phyloP scores from a whole-genome alignment of 2,113 vertebrate species.

The Nettapus auritus region DNA sequence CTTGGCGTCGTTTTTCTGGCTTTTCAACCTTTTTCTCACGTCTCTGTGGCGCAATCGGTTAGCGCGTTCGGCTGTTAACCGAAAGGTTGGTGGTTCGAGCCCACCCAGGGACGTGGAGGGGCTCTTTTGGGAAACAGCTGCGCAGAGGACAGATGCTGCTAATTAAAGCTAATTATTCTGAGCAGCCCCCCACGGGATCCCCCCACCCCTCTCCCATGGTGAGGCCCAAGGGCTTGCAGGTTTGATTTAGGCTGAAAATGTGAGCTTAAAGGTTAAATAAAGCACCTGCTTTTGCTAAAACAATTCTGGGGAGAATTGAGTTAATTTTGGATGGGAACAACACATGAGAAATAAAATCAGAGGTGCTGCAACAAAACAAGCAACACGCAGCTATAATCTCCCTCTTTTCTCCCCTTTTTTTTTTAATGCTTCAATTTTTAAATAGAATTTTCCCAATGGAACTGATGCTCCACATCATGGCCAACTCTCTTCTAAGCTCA shows the following conservation, averaged over 20 bases:
- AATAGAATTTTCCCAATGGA: fast-evolving
- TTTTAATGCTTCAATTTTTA: fast-evolving
- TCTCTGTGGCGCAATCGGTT: conserved; percentile 83
- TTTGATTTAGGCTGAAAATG: background rate
- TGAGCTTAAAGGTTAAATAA: background rate
- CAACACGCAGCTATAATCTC: fast-evolving
- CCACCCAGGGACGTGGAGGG: conserved; percentile 77
- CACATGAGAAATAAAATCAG: fast-evolving
- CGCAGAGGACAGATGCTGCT: too few species aligned
- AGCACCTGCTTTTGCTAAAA: background rate
- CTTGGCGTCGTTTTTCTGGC: fast-evolving
- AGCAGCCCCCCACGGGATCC: background rate
- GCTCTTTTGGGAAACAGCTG: background rate
- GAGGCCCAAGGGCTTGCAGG: too few species aligned
- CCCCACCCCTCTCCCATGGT: too few species aligned
- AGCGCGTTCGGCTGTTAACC: conserved; percentile 85
- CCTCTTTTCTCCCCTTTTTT: fast-evolving
- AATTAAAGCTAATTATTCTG: background rate
- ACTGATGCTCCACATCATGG: fast-evolving
- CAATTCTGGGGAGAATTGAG: background rate
- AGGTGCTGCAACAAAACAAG: fast-evolving
- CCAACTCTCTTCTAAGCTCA: background rate
- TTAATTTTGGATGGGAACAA: background rate
- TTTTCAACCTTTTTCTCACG: background rate
- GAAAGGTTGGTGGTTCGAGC: conserved; percentile 86